Evolutionary conservation across 1,140 invertebrate species (phyloP), one percentile per base, ranked within the genome.

Genomic region (Harlomillsia oculata): DNA sequence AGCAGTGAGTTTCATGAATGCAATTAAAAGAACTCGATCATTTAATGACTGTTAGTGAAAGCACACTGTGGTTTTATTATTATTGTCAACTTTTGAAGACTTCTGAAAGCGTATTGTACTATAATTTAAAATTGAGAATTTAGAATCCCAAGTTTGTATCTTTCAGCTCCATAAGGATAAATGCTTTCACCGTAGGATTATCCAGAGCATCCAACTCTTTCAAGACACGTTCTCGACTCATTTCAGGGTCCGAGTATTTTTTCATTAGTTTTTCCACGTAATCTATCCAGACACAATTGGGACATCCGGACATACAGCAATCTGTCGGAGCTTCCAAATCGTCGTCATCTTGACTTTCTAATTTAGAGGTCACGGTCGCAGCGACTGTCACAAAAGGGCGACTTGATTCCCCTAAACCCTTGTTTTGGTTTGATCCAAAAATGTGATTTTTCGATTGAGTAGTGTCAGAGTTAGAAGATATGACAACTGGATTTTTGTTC

Each of bases 301-400:
- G 75, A 76, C 93, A 97, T 1, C 91, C 92, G 3, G 87, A 90
- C 81, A 87, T 87, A 64, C 93, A 97, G 70, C 93, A 97, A 30
- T 76, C 84, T 2, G 82, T 87, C 1, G 89, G 89, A 0, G 63
- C 52, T 2, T 18, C 25, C 11, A 55, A 41, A 21, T 53, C 53
- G 16, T 53, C 43, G 29, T 26, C 30, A 5, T 34, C 29, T 13
- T 6, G 9, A 18, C 21, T 21, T 21, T 60, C 53, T 28, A 11
- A 26, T 29, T 49, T 28, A n/a, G n/a, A n/a, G n/a, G n/a, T n/a
- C n/a, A n/a, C n/a, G n/a, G n/a, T n/a, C n/a, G n/a, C n/a, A n/a
- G n/a, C n/a, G 21, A 55, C 54, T 6, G 26, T 49, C 43, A 41
- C 53, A 14, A 32, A 34, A 5, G 54, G 60, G 23, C 60, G 26